Evolutionary conservation across 2,888 invertebrate genomes (phyloP).

Genomic region (Dasypogon diadema): DNA sequence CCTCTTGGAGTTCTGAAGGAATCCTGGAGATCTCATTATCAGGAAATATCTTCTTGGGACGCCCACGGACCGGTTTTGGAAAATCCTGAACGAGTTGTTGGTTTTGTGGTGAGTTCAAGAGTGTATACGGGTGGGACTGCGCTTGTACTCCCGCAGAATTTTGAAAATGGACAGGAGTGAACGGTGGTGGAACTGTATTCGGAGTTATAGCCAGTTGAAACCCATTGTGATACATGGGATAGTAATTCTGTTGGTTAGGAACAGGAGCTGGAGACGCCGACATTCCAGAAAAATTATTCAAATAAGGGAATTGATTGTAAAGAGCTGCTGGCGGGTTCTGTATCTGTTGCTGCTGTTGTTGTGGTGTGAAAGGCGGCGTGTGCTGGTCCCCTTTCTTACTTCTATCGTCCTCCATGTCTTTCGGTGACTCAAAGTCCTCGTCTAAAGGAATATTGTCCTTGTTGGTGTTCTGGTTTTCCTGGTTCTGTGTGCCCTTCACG

Average conservation of each 20-base stretch:
- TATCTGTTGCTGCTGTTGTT: constrained; percentile 58
- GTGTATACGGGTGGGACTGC: constrained; percentile 53
- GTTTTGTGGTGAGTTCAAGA: constrained; percentile 57
- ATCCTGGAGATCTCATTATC: constrained; percentile 54
- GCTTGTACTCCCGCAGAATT: constrained; percentile 56
- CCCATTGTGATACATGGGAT: constrained; percentile 69
- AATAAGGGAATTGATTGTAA: constrained; percentile 67
- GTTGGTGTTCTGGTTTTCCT: background rate
- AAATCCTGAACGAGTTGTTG: constrained; percentile 65
- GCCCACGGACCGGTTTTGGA: constrained; percentile 67
- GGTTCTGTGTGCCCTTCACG: constrained; percentile 13
- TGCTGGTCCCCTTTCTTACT: background rate
- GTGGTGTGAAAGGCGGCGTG: constrained; percentile 23
- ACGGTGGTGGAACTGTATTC: constrained; percentile 67
- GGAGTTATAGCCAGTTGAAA: constrained; percentile 67
- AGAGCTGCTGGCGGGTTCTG: constrained; percentile 63
- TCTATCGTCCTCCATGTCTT: constrained; percentile 60
- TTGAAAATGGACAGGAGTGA: constrained; percentile 67
- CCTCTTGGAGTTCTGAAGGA: constrained; percentile 59
- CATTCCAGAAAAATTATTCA: constrained; percentile 64
- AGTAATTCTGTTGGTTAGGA: constrained; percentile 62
- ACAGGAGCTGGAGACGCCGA: constrained; percentile 59
- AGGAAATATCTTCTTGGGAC: constrained; percentile 64
- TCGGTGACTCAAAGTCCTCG: constrained; percentile 7
- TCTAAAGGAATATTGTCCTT: background rate